Conservation (phyloP, 1,140 invertebrate genomes). For the Drosophila sp. region DNA sequence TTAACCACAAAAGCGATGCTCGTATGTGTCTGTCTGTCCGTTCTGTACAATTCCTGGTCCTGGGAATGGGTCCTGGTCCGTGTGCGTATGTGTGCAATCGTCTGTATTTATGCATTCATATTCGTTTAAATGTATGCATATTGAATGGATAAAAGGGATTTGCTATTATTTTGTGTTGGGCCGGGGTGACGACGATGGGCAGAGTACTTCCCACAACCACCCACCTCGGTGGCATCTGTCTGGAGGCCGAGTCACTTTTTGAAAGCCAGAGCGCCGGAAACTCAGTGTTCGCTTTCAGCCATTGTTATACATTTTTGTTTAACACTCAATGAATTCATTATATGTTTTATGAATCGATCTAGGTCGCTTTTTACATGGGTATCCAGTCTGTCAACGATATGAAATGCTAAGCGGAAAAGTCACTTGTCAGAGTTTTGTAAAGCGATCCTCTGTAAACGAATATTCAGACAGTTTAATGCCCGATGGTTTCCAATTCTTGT, state of each 20-base stretch:
- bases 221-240: constrained; percentile 29
- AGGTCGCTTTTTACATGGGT: constrained; percentile 24
- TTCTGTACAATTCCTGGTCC: neutral
- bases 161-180: constrained; percentile 60
- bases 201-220: neutral
- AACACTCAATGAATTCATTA: constrained; percentile 50
- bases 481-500: too few species aligned
- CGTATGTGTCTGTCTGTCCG: constrained; percentile 36
- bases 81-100: constrained; percentile 44
- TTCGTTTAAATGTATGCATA: constrained; percentile 52
- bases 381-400: neutral
- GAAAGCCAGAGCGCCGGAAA: constrained; percentile 60
- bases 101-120: constrained; percentile 62
- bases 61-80: neutral
- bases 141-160: constrained; percentile 76
- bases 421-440: neutral
- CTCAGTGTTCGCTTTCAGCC: constrained; percentile 50
- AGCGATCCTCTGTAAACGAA: neutral
- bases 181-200: constrained; percentile 37
- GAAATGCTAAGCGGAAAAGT: neutral
- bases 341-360: constrained; percentile 56
- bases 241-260: constrained; percentile 20
- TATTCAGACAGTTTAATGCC: too few species aligned
- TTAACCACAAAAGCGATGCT: constrained; percentile 68
- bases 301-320: constrained; percentile 63